These are phyloP conservation scores for Poeciliopsis gracilis DNA, from an alignment of 2,797 vertebrate genomes.

Conservation along the genomic window DNA sequence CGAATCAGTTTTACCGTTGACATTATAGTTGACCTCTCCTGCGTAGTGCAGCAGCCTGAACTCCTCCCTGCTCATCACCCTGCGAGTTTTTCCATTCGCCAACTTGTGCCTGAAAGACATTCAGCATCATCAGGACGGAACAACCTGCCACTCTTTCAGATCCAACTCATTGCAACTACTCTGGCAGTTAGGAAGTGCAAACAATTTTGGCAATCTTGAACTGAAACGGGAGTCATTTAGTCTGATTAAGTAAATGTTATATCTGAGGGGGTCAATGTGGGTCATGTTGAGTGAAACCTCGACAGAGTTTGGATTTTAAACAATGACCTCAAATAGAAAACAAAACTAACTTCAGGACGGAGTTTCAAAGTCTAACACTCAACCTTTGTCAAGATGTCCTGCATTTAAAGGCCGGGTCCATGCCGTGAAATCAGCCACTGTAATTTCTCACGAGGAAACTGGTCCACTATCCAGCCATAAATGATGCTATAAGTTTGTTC, in stretches of 20 bases:
- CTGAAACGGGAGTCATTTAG: no score
- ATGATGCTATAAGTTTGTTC: not conserved
- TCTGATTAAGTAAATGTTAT: not conserved
- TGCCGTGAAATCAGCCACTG: not conserved
- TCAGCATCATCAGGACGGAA: not conserved
- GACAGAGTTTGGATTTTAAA: not conserved
- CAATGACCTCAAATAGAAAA: not conserved
- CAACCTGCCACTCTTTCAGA: not conserved
- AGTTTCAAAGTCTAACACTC: not conserved
- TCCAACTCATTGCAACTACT: not conserved
- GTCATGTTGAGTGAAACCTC: not conserved
- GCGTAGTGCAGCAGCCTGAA: constrained; percentile 96
- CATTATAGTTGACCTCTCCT: constrained; percentile 96
- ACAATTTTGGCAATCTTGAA: no score
- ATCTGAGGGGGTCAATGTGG: not conserved
- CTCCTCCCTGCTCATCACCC: constrained; percentile 90
- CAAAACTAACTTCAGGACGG: not conserved
- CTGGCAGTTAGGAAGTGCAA: no score
- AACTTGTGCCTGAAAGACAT: constrained; percentile 89
- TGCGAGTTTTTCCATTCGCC: constrained; percentile 92
- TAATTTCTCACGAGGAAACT: not conserved
- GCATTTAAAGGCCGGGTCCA: not conserved
- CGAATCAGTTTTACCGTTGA: constrained; percentile 80
- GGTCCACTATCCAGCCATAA: not conserved
- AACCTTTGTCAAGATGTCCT: not conserved